These are phyloP conservation scores for Drosophila repleta DNA, from an alignment of 1,140 invertebrate genomes.

Conservation along the genomic window DNA sequence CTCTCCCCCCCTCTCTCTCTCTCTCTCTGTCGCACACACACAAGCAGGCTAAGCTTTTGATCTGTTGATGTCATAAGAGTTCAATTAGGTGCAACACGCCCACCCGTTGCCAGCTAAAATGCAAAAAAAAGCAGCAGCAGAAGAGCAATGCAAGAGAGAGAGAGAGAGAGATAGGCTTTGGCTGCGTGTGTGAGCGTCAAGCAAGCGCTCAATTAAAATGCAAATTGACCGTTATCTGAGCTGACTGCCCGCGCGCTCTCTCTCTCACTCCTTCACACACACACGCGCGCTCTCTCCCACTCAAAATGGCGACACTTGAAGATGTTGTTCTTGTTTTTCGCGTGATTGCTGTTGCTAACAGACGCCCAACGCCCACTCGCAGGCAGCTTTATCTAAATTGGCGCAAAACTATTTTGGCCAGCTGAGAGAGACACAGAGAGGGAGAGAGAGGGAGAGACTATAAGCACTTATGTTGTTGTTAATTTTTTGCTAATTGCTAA, in stretches of 20 bases:
- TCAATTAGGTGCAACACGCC: constrained; percentile 60
- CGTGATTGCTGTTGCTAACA: background rate
- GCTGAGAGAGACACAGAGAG: constrained; percentile 2
- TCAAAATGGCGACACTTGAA: constrained; percentile 44
- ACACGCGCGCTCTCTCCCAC: constrained; percentile 18
- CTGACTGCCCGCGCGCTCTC: constrained; percentile 14
- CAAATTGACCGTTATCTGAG: constrained; percentile 62
- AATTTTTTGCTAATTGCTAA: constrained; percentile 64
- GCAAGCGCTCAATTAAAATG: constrained; percentile 71
- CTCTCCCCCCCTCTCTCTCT: background rate
- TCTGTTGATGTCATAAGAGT: constrained; percentile 66
- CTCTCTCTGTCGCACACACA: background rate
- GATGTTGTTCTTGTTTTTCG: constrained; percentile 8
- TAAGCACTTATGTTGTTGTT: constrained; percentile 40
- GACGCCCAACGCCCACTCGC: constrained; percentile 28
- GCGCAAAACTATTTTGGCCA: constrained; percentile 47
- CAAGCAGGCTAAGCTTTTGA: constrained; percentile 36
- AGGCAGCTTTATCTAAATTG: constrained; percentile 26
- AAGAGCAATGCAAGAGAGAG: background rate
- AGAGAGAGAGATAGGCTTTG: constrained; percentile 1
- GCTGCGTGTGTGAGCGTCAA: constrained; percentile 18
- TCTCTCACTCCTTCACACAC: background rate
- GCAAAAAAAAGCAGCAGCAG: constrained; percentile 27
- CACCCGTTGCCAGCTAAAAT: constrained; percentile 34
- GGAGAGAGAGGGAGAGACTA: no score